Conservation (phyloP, 2,888 invertebrate species). For the Tortrix viridana region DNA sequence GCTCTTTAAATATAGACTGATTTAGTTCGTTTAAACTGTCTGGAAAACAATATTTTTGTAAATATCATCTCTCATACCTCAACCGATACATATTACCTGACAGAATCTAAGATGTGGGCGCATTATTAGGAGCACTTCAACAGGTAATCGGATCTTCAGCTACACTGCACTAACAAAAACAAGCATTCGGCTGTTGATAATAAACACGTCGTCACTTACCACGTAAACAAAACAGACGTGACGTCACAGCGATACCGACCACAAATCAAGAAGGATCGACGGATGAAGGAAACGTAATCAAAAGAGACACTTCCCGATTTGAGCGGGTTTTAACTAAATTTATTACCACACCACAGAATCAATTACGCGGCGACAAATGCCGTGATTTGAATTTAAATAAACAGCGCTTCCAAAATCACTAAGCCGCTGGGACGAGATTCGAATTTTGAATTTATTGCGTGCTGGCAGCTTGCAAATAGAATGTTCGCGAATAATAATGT, state of each 20-base stretch:
- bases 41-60: no score
- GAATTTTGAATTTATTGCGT: conserved; percentile 32
- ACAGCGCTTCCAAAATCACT: conserved; percentile 27
- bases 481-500: conserved; percentile 11
- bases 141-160: conserved; percentile 10
- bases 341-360: conserved; percentile 30
- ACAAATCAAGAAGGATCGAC: conserved; percentile 2
- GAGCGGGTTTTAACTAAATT: conserved; percentile 23
- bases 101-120: no score
- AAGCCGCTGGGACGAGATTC: conserved; percentile 16
- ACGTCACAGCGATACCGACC: conserved; percentile 15
- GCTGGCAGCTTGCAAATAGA: conserved; percentile 28
- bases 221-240: conserved; percentile 1
- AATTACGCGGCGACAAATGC: conserved; percentile 27
- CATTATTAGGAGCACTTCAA: neutral
- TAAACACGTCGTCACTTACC: conserved; percentile 17
- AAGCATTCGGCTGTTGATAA: conserved; percentile 10
- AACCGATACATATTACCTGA: no score
- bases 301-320: conserved; percentile 13
- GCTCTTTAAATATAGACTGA: no score
- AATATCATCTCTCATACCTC: no score
- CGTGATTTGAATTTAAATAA: conserved; percentile 34
- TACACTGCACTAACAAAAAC: conserved; percentile 16
- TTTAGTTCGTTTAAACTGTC: no score
- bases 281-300: conserved; percentile 3